Base-by-base conservation (phyloP, 2,113 vertebrate genomes). In the Pseudolaguvia tuberculata region DNA sequence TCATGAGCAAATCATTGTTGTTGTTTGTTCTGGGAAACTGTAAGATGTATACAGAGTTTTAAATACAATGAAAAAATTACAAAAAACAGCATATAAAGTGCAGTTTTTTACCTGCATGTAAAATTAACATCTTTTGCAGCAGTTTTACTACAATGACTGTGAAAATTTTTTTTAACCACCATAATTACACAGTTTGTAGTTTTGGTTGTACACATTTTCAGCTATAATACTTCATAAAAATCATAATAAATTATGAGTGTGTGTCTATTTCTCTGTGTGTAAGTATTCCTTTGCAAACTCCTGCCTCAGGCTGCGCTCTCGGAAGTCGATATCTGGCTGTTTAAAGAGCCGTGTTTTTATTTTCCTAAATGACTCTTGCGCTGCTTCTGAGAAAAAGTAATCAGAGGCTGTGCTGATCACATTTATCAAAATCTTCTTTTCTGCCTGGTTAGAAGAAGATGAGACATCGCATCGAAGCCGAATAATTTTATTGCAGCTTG, bases 381-480 rank as follows among this genome's bases (percentile, higher is more conserved):
- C 35, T 63, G 59, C 31, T 42, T 63, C 57, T 6, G 35, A 35
- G 59, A 42, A 63, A 13, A 35, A 63, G 31, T 35, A 63, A 42
- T 42, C 59, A 63, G 59, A n/a, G 59, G 59, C 20, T 21, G n/a
- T 12, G 9, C 29, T n/a, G 58, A 61, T 61, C 31, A 63, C 35
- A 42, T 63, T 63, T 20, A 57, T 57, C 6, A 63, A n/a, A 4
- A 39, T 42, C 31, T 42, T 21, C 31, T 63, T 63, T 63, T 21
- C 35, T 63, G 35, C 11, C 20, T 63, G 59, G 31, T 42, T 62
- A 59, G 5, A 59, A 9, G 27, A 59, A 59, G 14, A 20, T 59
- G 17, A 59, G 27, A 31, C 1, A 29, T 25, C 18, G 57, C 15
- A 59, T 8, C 3, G 15, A 20, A 57, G 23, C 13, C 23, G 23